Conservation (phyloP, 2,113 vertebrate genomes). For the Hemichromis elongatus region DNA sequence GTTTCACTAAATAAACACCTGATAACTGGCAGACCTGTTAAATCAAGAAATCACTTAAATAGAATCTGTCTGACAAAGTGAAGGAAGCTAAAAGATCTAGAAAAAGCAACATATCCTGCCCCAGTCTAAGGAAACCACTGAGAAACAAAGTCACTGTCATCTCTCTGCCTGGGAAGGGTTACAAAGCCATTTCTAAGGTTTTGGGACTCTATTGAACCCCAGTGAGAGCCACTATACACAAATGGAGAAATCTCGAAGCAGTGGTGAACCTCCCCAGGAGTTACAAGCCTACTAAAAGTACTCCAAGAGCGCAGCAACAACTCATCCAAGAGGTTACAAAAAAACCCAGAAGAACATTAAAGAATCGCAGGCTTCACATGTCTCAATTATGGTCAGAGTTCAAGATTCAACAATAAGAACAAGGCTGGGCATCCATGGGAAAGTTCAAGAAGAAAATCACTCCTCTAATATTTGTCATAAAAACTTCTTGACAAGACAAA, state of each 20-base stretch:
- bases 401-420: not conserved
- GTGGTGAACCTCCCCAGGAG: not conserved
- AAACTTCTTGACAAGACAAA: not conserved
- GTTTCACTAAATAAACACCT: no score
- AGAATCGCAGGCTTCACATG: not conserved
- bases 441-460: not conserved
- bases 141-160: no score
- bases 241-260: not conserved
- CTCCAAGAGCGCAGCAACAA: not conserved
- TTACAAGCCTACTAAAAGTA: not conserved
- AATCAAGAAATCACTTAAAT: no score
- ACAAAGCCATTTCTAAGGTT: not conserved
- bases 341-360: not conserved
- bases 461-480: not conserved
- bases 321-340: not conserved
- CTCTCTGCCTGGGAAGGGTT: no score
- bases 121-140: no score
- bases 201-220: not conserved
- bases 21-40: no score
- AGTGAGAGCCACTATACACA: not conserved
- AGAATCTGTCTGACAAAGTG: no score
- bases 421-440: not conserved
- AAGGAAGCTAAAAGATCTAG: no score
- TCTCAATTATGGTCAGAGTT: not conserved
- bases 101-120: no score